Base-by-base conservation (phyloP, 1,140 invertebrate species). In the Anoplolepis gracilipes region DNA sequence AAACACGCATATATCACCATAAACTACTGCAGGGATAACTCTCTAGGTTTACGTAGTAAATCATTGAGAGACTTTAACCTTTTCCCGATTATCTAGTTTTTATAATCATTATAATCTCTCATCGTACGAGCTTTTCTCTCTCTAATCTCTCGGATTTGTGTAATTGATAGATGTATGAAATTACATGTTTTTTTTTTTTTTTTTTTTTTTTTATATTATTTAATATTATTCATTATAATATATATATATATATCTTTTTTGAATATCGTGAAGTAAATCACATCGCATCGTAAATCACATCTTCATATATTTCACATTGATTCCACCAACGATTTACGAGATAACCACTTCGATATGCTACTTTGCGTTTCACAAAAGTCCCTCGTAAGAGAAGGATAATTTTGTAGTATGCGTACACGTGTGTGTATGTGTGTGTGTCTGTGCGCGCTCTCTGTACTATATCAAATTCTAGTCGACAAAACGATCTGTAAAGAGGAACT, bases 381-480 rank as follows among this genome's bases (percentile, higher is more conserved):
- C 28, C 67, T 49, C 36, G 67, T 55, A 33, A 36, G 46, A 73
- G 78, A 73, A 73, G 53, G 78, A 55, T 36, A 39, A 53, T 81
- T 53, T 72, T 25, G 78, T 19, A 49, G 46, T 49, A 6, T 49
- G 46, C 46, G 46, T 49, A 16, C 16, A 5, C 11, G 39, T 2
- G 39, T 2, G 10, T 13, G 39, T 7, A 7, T 7, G 36, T 7
- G 36, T 46, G 11, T 49, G 4, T 49, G 13, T 49, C 13, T 19
- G 46, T 1, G 46, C 3, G 4, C 13, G 46, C 3, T 3, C 16
- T 49, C 78, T 59, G 10, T 59, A 82, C 78, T 82, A 82, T 46
- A 82, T 82, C 78, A 82, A 82, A 82, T 73, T 82, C 78, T 82
- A 73, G 67, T 82, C 78, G 78, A 82, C 78, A 82, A 82, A 82